Conservation (phyloP, 2,888 invertebrate genomes). For the Aethes cnicana region DNA sequence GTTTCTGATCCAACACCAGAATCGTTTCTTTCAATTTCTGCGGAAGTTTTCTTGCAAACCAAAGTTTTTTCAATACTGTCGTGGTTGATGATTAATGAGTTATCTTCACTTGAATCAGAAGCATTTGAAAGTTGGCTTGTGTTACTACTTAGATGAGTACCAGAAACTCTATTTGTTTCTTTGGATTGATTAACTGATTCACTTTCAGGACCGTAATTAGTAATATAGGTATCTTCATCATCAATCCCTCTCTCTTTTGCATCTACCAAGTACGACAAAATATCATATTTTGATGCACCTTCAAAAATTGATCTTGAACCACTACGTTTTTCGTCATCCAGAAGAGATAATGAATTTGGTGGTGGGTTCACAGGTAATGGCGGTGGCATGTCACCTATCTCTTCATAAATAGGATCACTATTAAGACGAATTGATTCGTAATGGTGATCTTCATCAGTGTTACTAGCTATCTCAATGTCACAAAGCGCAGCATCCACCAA, state of each 20-base stretch:
- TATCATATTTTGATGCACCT: constrained; percentile 93
- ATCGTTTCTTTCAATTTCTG: constrained; percentile 94
- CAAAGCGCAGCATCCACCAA: constrained; percentile 86
- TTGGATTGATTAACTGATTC: constrained; percentile 79
- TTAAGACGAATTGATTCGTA: constrained; percentile 87
- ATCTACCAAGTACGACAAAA: constrained; percentile 93
- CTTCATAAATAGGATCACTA: constrained; percentile 90
- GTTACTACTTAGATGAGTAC: constrained; percentile 84
- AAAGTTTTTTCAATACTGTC: constrained; percentile 80
- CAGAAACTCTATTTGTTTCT: constrained; percentile 80
- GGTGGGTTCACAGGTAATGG: constrained; percentile 91
- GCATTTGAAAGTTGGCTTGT: constrained; percentile 90
- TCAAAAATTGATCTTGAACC: constrained; percentile 88
- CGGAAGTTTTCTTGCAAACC: constrained; percentile 82
- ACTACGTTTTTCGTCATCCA: constrained; percentile 87
- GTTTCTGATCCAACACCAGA: constrained; percentile 97
- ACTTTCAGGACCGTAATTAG: constrained; percentile 80
- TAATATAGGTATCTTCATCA: constrained; percentile 87
- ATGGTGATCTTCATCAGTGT: constrained; percentile 85
- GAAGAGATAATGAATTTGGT: constrained; percentile 85
- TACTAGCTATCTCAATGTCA: constrained; percentile 85
- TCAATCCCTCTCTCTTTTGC: constrained; percentile 89
- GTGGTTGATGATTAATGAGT: constrained; percentile 85
- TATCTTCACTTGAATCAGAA: constrained; percentile 94
- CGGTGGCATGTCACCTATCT: constrained; percentile 88